These are phyloP conservation scores for Drosophila lini DNA, from an alignment of 1,140 invertebrate species.

Conservation along the genomic window DNA sequence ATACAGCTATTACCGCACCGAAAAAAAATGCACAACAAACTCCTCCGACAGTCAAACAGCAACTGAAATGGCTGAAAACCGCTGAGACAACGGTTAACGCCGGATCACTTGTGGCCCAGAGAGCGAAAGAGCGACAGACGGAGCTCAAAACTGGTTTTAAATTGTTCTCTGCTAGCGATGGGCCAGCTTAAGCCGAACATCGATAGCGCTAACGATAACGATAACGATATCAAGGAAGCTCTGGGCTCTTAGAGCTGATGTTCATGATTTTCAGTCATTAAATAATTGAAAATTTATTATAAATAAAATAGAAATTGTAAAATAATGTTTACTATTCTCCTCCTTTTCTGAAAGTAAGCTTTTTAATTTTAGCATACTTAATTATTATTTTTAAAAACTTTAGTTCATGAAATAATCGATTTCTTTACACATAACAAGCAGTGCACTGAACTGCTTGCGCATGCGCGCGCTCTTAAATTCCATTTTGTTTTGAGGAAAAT, in stretches of 20 bases:
- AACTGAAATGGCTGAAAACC: slow-evolving; percentile 41
- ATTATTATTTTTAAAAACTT: too few relatives aligned
- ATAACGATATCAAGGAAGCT: neutral
- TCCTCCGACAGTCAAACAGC: slow-evolving; percentile 49
- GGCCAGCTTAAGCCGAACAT: neutral
- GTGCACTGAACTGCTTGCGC: slow-evolving; percentile 1
- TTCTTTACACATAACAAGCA: neutral
- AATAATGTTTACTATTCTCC: too few relatives aligned
- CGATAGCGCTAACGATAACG: neutral
- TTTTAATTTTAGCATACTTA: too few relatives aligned
- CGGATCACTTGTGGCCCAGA: slow-evolving; percentile 35
- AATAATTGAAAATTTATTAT: too few relatives aligned
- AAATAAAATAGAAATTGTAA: too few relatives aligned
- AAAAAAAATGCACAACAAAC: slow-evolving; percentile 43
- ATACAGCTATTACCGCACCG: slow-evolving; percentile 17
- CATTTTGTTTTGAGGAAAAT: neutral
- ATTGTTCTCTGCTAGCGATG: neutral
- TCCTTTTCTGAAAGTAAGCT: too few relatives aligned
- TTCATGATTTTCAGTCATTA: too few relatives aligned
- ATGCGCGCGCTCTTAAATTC: slow-evolving; percentile 5
- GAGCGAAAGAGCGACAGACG: neutral
- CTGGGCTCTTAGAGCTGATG: too few relatives aligned
- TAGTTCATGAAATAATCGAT: neutral
- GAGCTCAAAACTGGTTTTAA: slow-evolving; percentile 22
- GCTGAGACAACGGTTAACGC: slow-evolving; percentile 11